Base-by-base conservation (phyloP, 1,140 invertebrate genomes). In the Nephotettix cincticeps region DNA sequence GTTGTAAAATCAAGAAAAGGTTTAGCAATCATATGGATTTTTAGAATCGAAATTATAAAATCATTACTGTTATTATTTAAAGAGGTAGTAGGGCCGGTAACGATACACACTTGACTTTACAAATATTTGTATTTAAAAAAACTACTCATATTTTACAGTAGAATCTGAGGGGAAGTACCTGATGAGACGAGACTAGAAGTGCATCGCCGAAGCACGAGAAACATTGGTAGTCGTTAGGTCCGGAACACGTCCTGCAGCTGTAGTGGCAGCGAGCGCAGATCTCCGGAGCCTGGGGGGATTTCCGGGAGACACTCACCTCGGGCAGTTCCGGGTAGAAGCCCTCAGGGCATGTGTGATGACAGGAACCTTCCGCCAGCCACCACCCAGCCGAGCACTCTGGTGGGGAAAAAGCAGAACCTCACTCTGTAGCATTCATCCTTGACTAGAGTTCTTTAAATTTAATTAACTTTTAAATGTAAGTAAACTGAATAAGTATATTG, bases 211-310 rank as follows among this genome's bases (percentile, higher is more conserved):
- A 84, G 77, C 87, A 89, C 6, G 75, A 70, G 11, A 76, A 77
- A 74, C 87, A 89, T 69, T 88, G 79, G 70, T 86, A 84, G 75
- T 86, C 85, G 71, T 83, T 81, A 0, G 85, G 82, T 6, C 86
- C 86, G 3, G 74, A 75, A 73, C 88, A 89, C 6, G 77, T 78
- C 71, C 80, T 78, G 76, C 88, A 89, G 1, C 83, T 80, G 76
- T 89, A 89, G 78, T 89, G 87, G 78, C 88, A 89, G 9, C 77
- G 76, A 3, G 76, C 69, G 72, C 84, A 85, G 14, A 36, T 6
- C 4, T 4, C 32, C 14, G 4, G 32, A 14, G 32, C 14, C 14
- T 36, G 32, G 32, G 32, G 32, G 14, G 32, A 36, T 14, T 36
- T 36, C 14, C 32, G 32, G 14, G 32, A 4, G 32, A 36, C 14